Base-by-base conservation (phyloP, 2,113 vertebrate genomes). In the Promerops cafer region DNA sequence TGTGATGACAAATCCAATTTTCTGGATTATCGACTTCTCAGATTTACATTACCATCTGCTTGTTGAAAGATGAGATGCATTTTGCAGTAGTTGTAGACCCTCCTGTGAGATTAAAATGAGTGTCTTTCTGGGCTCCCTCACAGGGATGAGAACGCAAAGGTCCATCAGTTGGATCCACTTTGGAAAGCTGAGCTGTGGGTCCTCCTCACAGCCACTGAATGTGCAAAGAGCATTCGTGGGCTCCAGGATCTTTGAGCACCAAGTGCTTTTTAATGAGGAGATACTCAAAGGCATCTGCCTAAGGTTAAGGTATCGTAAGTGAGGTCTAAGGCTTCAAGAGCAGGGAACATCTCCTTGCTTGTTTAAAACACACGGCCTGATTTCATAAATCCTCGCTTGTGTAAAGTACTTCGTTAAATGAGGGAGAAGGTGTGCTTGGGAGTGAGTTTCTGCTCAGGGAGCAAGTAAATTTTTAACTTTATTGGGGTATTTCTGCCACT, bases 171-270 rank as follows among this genome's bases (percentile, higher is more conserved):
- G 2, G 45, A 42, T 75, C 20, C 1, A 5, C 28, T n/a, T 80
- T 47, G 2, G 70, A 88, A 80, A 86, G 33, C 6, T 16, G 54
- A 28, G 42, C 40, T 49, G 35, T 13, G 33, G 20, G 24, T 64
- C 42, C 15, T 61, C 33, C 52, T 18, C 6, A 65, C 5, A 60
- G 68, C 40, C 40, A 54, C 13, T 0, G 4, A 79, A 24, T 0
- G 1, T 10, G 30, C 26, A 57, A 71, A 83, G 26, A 31, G 21
- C 2, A 0, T 35, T 72, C 0, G 0, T 49, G n/a, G 27, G 33
- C 44, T 57, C 21, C 44, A 44, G 54, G 52, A 71, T 66, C 40
- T 78, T 31, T 57, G 23, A 77, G 27, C 40, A 69, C 26, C 39
- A 16, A 61, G 44, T 3, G 4, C 16, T 70, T 63, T 88, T 40